These are phyloP conservation scores for Eulemur mongoz DNA, from an alignment of 2,797 vertebrate genomes.

Conservation along the genomic window DNA sequence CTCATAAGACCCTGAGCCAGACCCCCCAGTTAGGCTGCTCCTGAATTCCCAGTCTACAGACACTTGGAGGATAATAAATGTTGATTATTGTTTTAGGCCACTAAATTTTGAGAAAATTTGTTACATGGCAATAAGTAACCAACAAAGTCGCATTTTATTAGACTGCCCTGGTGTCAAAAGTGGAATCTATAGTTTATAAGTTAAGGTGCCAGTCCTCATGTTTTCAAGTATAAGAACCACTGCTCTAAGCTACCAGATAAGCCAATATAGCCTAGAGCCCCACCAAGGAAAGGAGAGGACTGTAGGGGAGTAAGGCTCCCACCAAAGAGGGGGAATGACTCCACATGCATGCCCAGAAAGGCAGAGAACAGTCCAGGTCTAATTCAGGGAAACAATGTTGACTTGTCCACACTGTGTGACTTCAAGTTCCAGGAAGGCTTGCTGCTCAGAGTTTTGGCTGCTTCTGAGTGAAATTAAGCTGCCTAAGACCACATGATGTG, in stretches of 20 bases:
- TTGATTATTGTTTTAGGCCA: conserved; percentile 8
- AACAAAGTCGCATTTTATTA: background rate
- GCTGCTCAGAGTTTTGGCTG: background rate
- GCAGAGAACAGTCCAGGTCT: background rate
- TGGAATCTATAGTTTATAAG: background rate
- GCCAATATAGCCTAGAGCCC: background rate
- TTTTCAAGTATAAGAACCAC: conserved; percentile 34
- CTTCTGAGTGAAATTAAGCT: conserved; percentile 34
- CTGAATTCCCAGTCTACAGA: conserved; percentile 24
- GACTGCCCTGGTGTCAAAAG: background rate
- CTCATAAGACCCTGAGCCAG: background rate
- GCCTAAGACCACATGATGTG: background rate
- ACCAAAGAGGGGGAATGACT: background rate
- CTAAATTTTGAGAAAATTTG: conserved; percentile 32
- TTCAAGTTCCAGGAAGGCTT: background rate
- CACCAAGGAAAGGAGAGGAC: background rate
- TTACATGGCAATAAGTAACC: background rate
- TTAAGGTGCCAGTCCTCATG: background rate
- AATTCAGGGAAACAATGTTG: background rate
- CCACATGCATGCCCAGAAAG: background rate
- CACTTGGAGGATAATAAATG: background rate
- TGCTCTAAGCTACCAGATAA: background rate
- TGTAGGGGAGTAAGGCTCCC: background rate
- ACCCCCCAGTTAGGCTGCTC: background rate
- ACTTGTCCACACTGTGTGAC: background rate